These are phyloP conservation scores for Drosophila maculinotata DNA, from an alignment of 2,888 invertebrate species.

Conservation along the genomic window DNA sequence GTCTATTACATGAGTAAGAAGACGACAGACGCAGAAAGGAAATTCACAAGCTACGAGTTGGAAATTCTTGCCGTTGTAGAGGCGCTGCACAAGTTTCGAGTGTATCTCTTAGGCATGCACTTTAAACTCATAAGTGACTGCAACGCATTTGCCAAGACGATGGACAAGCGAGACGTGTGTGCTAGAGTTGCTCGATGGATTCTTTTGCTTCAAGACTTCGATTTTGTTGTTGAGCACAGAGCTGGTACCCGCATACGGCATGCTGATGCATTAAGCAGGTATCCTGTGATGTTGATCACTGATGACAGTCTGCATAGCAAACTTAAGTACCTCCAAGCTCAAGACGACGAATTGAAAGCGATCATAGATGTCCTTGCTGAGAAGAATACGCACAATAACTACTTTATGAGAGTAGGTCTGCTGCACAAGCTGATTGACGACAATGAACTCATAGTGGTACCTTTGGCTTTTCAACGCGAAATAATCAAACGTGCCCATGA, in stretches of 20 bases:
- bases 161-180: not conserved
- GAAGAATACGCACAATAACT: conserved; percentile 26
- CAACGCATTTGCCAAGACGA: conserved; percentile 1
- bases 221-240: not conserved
- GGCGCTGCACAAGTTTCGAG: not conserved
- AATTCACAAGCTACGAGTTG: not conserved
- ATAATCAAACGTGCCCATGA: conserved; percentile 50
- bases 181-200: conserved; percentile 8
- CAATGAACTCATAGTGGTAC: conserved; percentile 38
- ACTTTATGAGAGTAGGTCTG: conserved; percentile 35
- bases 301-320: conserved; percentile 13
- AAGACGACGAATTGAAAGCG: conserved; percentile 42
- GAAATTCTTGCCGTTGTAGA: not conserved
- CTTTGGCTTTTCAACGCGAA: conserved; percentile 26
- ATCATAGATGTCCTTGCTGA: conserved; percentile 37
- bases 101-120: too few species aligned
- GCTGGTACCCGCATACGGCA: conserved; percentile 15
- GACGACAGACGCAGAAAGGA: too few species aligned
- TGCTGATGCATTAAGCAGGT: conserved; percentile 33
- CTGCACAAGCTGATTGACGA: conserved; percentile 43
- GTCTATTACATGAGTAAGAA: conserved; percentile 11
- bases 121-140: conserved; percentile 1
- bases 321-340: conserved; percentile 30
- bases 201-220: conserved; percentile 10
- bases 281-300: conserved; percentile 33